Percentiles rank a stretch among this genome's conserved stretches.
Conservation (phyloP, 2,797 vertebrate genomes). For the Malurus splendens region DNA sequence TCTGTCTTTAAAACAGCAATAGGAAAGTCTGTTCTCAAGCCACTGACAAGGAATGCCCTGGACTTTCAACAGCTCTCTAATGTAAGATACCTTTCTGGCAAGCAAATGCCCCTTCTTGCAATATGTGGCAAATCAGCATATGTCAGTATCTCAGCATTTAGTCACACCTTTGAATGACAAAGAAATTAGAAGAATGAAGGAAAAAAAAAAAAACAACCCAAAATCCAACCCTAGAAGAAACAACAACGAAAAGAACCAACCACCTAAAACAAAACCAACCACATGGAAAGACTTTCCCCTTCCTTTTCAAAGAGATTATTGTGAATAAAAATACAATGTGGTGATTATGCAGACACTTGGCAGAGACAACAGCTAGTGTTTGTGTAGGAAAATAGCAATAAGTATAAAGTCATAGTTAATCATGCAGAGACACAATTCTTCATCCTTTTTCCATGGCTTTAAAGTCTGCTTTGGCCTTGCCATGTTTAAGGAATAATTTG, state of each 20-base stretch:
- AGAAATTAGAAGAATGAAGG: background rate
- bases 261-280: background rate
- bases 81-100: background rate
- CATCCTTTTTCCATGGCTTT: background rate
- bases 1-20: background rate
- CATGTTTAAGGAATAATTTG: background rate
- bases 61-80: background rate
- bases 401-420: background rate
- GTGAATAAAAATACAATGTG: slow-evolving; percentile 10
- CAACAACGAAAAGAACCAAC: background rate
- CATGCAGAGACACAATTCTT: background rate
- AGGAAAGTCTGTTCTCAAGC: background rate
- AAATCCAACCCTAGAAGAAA: background rate
- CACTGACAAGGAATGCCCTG: background rate
- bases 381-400: background rate
- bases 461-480: background rate
- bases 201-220: background rate
- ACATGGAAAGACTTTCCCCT: background rate
- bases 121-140: background rate
- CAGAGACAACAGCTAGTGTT: background rate
- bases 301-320: slow-evolving; percentile 9
- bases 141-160: background rate
- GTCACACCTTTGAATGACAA: background rate
- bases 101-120: background rate
- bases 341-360: background rate